A percentile compares a stretch with the other conserved stretches of the same genome.
Conservation (phyloP, 92 coral and sea anemone genomes). For the Phymanthus crucifer region DNA sequence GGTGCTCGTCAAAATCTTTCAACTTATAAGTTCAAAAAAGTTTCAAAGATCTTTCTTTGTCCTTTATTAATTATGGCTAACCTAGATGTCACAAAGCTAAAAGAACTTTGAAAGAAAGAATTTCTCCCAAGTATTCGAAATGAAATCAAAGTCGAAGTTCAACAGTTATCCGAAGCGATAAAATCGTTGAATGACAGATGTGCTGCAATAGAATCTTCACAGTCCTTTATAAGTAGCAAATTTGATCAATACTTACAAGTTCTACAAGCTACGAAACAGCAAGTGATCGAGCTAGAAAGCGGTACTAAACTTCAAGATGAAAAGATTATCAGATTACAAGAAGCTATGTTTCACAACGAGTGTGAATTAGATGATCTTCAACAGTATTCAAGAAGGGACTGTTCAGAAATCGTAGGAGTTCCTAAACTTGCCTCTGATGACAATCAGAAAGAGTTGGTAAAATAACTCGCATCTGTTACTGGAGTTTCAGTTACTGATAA, state of each 20-base stretch:
- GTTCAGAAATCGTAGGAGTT: not conserved
- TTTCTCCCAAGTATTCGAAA: not conserved
- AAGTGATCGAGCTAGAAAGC: not conserved
- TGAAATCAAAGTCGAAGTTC: not conserved
- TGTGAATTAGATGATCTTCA: not conserved
- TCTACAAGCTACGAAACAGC: slow-evolving; percentile 1
- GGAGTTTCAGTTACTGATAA: not conserved
- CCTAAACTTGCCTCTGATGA: not conserved
- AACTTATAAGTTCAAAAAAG: too few species aligned
- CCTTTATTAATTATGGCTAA: too few species aligned
- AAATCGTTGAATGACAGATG: not conserved
- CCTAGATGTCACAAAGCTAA: not conserved
- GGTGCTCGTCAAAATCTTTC: too few species aligned
- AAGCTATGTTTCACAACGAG: not conserved
- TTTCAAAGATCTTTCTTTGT: too few species aligned
- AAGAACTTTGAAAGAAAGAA: not conserved
- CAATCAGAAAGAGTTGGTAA: not conserved
- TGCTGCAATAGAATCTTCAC: not conserved
- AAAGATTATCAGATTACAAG: not conserved
- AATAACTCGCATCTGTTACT: not conserved
- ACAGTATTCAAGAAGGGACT: not conserved
- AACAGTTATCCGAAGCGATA: not conserved
- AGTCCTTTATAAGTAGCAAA: not conserved
- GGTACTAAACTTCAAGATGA: not conserved
- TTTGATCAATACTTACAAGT: not conserved